These are phyloP conservation scores for Drymodes brunneopygia DNA, from an alignment of 2,113 vertebrate genomes.

Conservation along the genomic window DNA sequence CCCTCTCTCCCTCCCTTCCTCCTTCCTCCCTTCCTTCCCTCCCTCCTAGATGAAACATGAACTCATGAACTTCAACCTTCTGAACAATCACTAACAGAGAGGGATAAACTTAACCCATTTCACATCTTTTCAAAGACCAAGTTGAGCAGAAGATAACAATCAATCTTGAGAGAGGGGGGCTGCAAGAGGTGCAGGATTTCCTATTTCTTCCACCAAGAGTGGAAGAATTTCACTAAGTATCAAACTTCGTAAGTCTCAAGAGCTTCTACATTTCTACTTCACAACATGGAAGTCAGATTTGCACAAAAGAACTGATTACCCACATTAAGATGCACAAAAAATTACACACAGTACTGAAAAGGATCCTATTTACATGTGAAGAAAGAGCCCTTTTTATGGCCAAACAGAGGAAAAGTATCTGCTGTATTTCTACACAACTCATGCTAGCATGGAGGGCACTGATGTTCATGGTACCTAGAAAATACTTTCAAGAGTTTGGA, in stretches of 20 bases:
- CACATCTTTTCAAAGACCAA: not conserved
- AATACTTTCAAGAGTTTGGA: not conserved
- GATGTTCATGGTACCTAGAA: not conserved
- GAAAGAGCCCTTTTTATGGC: not conserved
- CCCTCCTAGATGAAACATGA: not conserved
- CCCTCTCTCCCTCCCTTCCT: too few species aligned
- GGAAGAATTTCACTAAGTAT: not conserved
- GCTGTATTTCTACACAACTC: not conserved
- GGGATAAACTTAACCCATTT: not conserved
- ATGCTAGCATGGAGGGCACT: not conserved
- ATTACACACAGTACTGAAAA: not conserved
- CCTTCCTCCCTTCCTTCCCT: rapidly evolving
- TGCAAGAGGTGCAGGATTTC: not conserved
- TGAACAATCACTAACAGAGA: not conserved
- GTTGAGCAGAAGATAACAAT: not conserved
- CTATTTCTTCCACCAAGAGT: not conserved
- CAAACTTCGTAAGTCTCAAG: not conserved
- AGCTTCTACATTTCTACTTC: not conserved
- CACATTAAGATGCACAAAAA: not conserved
- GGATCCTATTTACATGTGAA: not conserved
- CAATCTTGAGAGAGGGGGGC: not conserved
- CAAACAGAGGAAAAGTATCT: not conserved
- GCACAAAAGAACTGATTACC: not conserved
- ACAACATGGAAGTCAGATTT: not conserved
- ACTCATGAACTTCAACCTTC: not conserved